Percentiles rank a stretch among this genome's conserved stretches.
Evolutionary conservation across 2,113 vertebrate species (phyloP).

Genomic region (Morone chrysops): DNA sequence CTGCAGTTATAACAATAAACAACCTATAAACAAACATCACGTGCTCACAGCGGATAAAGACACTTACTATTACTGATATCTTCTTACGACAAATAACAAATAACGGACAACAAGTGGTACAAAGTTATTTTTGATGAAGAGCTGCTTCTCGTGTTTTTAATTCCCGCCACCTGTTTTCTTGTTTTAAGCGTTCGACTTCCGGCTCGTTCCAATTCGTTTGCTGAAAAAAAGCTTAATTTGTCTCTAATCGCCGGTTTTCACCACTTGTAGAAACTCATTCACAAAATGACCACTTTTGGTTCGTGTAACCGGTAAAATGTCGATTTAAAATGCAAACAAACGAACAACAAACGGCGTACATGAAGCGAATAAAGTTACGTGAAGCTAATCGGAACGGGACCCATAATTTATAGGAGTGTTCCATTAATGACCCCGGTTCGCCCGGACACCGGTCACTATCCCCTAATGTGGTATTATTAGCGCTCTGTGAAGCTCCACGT

Average conservation of each 20-base stretch:
- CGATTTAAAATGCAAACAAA: fast-evolving
- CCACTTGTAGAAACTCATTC: too few species aligned
- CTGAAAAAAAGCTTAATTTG: not conserved
- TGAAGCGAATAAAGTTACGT: not conserved
- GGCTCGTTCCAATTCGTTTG: constrained; percentile 35
- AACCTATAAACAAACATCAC: too few species aligned
- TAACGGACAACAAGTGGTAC: too few species aligned
- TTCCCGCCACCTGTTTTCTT: constrained; percentile 51
- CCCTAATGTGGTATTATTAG: not conserved
- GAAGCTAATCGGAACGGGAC: constrained; percentile 33
- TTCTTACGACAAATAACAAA: not conserved
- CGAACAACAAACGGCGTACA: fast-evolving
- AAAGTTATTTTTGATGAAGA: too few species aligned
- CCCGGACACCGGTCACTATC: not conserved
- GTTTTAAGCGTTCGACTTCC: constrained; percentile 39
- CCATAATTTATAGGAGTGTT: constrained; percentile 26
- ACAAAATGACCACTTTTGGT: too few species aligned
- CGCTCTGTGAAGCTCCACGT: not conserved
- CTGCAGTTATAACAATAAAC: not conserved
- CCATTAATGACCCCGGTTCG: constrained; percentile 28
- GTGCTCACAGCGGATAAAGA: not conserved
- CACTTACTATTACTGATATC: constrained; percentile 55
- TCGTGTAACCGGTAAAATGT: fast-evolving
- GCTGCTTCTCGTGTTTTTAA: too few species aligned
- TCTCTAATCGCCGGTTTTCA: not conserved